phyloP scores from a whole-genome alignment of 2,888 invertebrate species.

The Agrochola lota region DNA sequence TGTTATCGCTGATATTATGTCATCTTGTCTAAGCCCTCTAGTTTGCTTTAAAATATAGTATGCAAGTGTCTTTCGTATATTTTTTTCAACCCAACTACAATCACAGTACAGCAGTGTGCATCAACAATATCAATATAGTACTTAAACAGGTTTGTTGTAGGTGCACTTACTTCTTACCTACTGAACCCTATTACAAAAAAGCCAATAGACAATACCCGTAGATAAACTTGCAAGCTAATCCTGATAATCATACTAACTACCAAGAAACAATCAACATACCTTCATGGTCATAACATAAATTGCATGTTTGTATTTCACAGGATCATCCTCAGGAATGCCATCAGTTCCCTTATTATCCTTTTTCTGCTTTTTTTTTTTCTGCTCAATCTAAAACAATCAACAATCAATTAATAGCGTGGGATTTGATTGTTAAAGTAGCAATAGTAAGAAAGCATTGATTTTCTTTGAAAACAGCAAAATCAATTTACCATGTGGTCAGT shows the following conservation, averaged over 20 bases:
- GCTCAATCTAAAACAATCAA: constrained; percentile 92
- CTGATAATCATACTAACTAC: background rate
- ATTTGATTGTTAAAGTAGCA: constrained; percentile 33
- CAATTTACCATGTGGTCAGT: constrained; percentile 96
- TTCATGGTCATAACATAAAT: constrained; percentile 99
- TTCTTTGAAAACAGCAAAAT: constrained; percentile 27
- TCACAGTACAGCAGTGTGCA: background rate
- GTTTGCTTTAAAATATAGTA: no score
- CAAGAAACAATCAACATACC: constrained; percentile 87
- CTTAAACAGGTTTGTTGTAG: background rate
- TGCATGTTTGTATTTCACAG: constrained; percentile 96
- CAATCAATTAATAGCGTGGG: constrained; percentile 40
- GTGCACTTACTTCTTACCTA: background rate
- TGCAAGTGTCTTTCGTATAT: no score
- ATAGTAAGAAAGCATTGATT: constrained; percentile 26
- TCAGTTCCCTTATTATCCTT: constrained; percentile 95
- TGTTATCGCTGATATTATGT: no score
- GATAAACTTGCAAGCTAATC: background rate
- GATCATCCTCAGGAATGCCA: constrained; percentile 96
- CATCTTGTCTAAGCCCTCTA: no score
- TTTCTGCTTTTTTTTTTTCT: constrained; percentile 98
- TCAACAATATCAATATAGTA: background rate
- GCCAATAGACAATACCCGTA: background rate
- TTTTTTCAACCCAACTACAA: background rate
- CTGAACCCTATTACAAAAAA: background rate